phyloP scores from a whole-genome alignment of 2,113 vertebrate species.

The Brevimyrus niger region DNA sequence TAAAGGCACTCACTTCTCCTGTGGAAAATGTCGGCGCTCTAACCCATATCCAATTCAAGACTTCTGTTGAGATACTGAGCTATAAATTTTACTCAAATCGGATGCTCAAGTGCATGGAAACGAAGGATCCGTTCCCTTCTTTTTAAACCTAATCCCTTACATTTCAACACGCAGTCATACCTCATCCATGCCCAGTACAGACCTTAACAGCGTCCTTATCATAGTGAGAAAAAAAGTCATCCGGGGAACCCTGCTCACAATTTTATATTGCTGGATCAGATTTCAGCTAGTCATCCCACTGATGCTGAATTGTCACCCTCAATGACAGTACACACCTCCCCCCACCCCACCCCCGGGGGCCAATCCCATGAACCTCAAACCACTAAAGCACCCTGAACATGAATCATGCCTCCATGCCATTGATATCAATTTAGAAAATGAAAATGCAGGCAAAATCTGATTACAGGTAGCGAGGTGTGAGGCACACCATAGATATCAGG shows the following conservation, averaged over 20 bases:
- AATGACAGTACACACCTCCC: neutral
- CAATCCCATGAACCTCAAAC: neutral
- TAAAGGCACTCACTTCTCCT: neutral
- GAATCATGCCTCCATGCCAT: neutral
- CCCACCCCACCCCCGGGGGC: neutral
- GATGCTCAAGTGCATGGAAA: neutral
- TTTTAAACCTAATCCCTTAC: neutral
- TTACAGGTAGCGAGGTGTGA: neutral
- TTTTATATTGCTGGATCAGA: neutral
- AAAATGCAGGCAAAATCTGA: conserved; percentile 8
- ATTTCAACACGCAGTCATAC: neutral
- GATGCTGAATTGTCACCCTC: neutral
- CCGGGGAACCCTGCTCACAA: neutral
- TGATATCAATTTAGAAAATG: conserved; percentile 1
- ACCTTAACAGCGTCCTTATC: neutral
- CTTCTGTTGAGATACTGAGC: neutral
- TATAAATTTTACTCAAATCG: neutral
- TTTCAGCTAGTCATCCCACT: neutral
- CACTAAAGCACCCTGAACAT: neutral
- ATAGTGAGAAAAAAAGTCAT: neutral
- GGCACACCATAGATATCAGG: neutral
- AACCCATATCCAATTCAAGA: neutral
- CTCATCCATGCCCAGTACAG: neutral
- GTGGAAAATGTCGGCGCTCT: neutral
- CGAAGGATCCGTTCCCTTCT: neutral